Evolutionary conservation across 2,113 vertebrate species (phyloP), one percentile per base, ranked within the genome.

Genomic region (Heliornis fulica): DNA sequence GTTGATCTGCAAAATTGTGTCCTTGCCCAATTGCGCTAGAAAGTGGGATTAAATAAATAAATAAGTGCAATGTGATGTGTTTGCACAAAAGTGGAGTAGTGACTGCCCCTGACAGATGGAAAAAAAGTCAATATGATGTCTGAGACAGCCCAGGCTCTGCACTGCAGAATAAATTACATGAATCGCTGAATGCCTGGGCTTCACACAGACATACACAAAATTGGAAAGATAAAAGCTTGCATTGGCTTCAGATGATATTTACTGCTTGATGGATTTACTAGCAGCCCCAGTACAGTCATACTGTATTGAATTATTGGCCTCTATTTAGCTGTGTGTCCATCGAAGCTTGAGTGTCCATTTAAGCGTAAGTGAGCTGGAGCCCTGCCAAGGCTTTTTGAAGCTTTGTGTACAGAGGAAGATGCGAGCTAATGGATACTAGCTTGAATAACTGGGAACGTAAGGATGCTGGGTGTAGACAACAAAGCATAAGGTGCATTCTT

Each of bases 251-350:
- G 98, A 98, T 98, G 98, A 98, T 98, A 98, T 98, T 98, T 98
- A 98, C 98, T 98, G 97, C 98, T 98, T 98, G 98, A 98, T 98
- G 98, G 98, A 98, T 98, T 98, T 98, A 98, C 98, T 98, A 98
- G 98, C 97, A 98, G 97, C 97, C 97, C 96, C 97, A 90, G 97
- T 98, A 98, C 97, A 98, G 98, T 97, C 98, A 96, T 97, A 98
- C 97, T 98, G 97, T 98, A 98, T 98, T 98, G 98, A 98, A 98
- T 98, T 98, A 98, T 98, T 98, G 98, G 98, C 97, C 97, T 97
- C 97, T 98, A 97, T 98, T 98, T 98, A 98, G 98, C 97, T 98
- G 97, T 98, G 97, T 98, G 98, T 98, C 98, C 63, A 2, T 94
- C 9, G 83, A 97, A 98, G 97, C 97, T 98, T 97, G 97, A 98